Conservation (phyloP, 2,113 vertebrate species). For the Thomomys bottae region DNA sequence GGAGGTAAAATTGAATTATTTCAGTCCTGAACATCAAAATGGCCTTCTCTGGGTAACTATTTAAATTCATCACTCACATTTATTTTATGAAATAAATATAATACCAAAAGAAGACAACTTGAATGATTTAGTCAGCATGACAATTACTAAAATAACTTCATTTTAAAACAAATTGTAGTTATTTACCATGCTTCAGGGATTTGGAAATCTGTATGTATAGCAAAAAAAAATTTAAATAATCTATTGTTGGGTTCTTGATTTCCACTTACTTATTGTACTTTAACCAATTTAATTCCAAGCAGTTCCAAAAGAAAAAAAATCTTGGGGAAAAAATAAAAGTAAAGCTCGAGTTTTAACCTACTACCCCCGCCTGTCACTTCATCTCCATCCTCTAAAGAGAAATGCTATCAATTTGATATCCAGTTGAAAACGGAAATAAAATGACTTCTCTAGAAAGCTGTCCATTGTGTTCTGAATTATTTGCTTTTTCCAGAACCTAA, state of each 20-base stretch:
- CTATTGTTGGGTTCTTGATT: conserved; percentile 7
- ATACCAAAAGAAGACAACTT: background rate
- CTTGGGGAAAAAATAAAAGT: background rate
- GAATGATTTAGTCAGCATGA: background rate
- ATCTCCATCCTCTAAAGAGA: conserved; percentile 4
- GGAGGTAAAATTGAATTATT: conserved; percentile 37
- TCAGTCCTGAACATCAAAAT: conserved; percentile 70
- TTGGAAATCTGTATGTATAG: background rate
- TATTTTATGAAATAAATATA: conserved; percentile 58
- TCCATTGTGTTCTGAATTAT: conserved; percentile 11
- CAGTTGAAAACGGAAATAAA: background rate
- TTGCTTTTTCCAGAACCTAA: conserved; percentile 12
- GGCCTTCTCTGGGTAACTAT: conserved; percentile 53
- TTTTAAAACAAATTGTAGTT: conserved; percentile 26
- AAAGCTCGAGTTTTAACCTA: background rate
- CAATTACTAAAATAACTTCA: conserved; percentile 50
- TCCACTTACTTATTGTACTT: conserved; percentile 10
- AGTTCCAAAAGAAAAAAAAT: conserved; percentile 21
- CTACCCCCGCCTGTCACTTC: conserved; percentile 35
- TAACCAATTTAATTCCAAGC: background rate
- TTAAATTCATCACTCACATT: conserved; percentile 26
- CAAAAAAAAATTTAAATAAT: background rate
- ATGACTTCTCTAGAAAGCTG: conserved; percentile 42
- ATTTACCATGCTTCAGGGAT: background rate
- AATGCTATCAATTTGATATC: background rate